These are phyloP conservation scores for Galeopsomyia nigrocyanea DNA, from an alignment of 2,888 invertebrate species.

Conservation along the genomic window DNA sequence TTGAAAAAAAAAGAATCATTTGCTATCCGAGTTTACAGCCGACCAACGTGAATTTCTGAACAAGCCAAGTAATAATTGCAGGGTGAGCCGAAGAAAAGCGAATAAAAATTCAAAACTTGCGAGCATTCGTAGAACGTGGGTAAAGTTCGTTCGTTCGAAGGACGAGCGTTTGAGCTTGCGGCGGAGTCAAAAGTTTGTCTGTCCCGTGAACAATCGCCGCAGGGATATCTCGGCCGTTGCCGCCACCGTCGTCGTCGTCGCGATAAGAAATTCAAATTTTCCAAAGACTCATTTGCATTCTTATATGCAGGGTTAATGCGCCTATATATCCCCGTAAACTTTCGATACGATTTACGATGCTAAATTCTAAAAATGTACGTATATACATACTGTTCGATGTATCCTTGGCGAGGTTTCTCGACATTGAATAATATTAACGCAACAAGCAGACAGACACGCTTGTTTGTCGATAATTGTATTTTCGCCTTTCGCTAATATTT, in stretches of 20 bases:
- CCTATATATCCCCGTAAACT: too few species aligned
- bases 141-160: conserved; percentile 16
- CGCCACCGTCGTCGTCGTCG: neutral
- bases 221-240: neutral
- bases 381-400: too few species aligned
- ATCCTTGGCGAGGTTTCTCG: neutral
- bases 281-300: conserved; percentile 10
- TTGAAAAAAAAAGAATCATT: too few species aligned
- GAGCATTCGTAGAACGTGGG: conserved; percentile 16
- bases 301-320: neutral
- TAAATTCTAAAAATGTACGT: neutral
- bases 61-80: conserved; percentile 20
- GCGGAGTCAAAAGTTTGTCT: conserved; percentile 14
- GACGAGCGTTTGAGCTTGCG: conserved; percentile 15
- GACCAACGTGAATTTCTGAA: too few species aligned
- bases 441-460: neutral
- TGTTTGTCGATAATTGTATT: conserved; percentile 18
- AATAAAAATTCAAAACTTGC: conserved; percentile 34
- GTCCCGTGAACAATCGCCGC: conserved; percentile 13
- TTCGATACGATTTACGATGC: neutral
- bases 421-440: neutral
- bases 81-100: conserved; percentile 15
- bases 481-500: conserved; percentile 15
- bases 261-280: conserved; percentile 36
- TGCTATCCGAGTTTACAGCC: too few species aligned